These are phyloP conservation scores for Micronycteris hirsuta DNA, from an alignment of 2,113 vertebrate species.

Conservation along the genomic window DNA sequence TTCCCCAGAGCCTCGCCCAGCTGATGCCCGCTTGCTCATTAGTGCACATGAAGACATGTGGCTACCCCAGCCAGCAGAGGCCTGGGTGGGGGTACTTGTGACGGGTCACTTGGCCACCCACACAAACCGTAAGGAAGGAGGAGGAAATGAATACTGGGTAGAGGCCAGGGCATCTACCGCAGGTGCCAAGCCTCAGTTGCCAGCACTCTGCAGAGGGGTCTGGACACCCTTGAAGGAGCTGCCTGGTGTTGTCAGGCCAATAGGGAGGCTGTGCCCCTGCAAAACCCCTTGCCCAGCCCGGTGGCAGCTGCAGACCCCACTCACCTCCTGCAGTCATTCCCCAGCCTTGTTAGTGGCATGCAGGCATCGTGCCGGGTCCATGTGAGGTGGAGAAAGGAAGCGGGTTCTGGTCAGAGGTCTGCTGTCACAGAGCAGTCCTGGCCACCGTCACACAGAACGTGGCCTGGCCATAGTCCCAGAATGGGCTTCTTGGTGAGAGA, in stretches of 20 bases:
- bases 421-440: not conserved
- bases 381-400: not conserved
- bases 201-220: not conserved
- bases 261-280: not conserved
- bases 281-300: not conserved
- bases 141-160: not conserved
- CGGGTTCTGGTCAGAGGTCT: not conserved
- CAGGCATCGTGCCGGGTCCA: accelerated
- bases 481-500: not conserved
- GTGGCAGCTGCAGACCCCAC: not conserved
- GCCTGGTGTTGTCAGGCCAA: not conserved
- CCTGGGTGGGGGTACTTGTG: not conserved
- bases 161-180: not conserved
- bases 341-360: not conserved
- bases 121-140: not conserved
- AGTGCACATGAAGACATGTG: not conserved
- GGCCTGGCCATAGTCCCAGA: not conserved
- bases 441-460: not conserved
- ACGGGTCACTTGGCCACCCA: not conserved
- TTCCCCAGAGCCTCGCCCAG: not conserved
- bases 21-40: not conserved
- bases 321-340: not conserved
- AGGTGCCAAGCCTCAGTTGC: not conserved
- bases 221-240: not conserved
- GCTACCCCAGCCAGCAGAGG: not conserved